These are phyloP conservation scores for Apodemia zela DNA, from an alignment of 2,888 invertebrate species.

Conservation along the genomic window DNA sequence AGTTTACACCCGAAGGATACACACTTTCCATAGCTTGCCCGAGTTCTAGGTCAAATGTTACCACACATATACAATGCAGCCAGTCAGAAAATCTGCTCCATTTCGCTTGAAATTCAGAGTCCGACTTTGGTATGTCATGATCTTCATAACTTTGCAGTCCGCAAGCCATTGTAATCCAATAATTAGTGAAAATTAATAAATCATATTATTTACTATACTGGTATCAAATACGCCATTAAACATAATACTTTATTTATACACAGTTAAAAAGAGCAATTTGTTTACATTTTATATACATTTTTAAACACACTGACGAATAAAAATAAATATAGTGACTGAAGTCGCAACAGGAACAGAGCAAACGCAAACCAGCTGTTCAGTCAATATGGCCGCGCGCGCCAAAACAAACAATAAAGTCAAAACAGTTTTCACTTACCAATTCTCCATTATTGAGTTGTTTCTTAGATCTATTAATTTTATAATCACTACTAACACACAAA, in stretches of 20 bases:
- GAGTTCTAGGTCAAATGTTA: conserved; percentile 98
- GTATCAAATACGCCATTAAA: not conserved
- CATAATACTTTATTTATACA: conserved; percentile 12
- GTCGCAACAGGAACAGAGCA: conserved; percentile 31
- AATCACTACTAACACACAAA: not conserved
- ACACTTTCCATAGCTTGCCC: conserved; percentile 98
- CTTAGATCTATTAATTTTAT: conserved; percentile 1
- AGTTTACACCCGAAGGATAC: conserved; percentile 88
- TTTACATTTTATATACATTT: conserved; percentile 44
- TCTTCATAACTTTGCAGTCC: conserved; percentile 57
- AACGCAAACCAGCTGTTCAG: conserved; percentile 68
- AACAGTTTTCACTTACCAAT: conserved; percentile 44
- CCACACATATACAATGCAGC: conserved; percentile 98
- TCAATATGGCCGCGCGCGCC: conserved; percentile 75
- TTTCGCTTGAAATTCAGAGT: conserved; percentile 62
- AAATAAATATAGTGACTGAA: conserved; percentile 35
- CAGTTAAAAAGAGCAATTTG: conserved; percentile 29
- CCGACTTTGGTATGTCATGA: conserved; percentile 53
- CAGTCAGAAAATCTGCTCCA: conserved; percentile 94
- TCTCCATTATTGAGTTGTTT: conserved; percentile 41
- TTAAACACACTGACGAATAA: conserved; percentile 39
- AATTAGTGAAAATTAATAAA: conserved; percentile 38
- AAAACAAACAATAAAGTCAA: conserved; percentile 42
- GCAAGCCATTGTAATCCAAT: conserved; percentile 61
- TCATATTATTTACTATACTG: conserved; percentile 32